A percentile compares a stretch with the other conserved stretches of the same genome.
phyloP scores from a whole-genome alignment of 1,140 invertebrate species.

The Drosophila jambulina region DNA sequence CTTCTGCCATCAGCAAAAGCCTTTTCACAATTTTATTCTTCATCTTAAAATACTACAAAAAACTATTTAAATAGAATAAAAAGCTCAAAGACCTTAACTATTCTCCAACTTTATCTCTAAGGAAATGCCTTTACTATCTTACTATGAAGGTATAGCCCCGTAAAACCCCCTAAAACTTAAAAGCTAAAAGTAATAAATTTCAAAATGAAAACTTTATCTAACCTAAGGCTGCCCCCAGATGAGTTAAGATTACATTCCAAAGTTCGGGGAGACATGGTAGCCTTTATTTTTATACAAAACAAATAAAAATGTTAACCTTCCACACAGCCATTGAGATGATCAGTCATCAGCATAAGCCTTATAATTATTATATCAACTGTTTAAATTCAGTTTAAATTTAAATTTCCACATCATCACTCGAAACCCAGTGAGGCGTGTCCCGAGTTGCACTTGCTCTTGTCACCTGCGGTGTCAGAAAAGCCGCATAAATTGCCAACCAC shows the following conservation, averaged over 20 bases:
- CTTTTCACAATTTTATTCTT: too few species aligned
- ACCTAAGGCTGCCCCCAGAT: slow-evolving; percentile 5
- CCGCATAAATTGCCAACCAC: slow-evolving; percentile 36
- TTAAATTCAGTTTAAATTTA: slow-evolving; percentile 50
- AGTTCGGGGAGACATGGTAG: slow-evolving; percentile 3
- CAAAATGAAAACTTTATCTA: slow-evolving; percentile 24
- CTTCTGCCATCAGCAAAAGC: too few species aligned
- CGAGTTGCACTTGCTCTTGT: slow-evolving; percentile 38
- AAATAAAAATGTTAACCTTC: slow-evolving; percentile 16
- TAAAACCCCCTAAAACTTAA: not conserved
- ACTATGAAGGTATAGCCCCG: not conserved
- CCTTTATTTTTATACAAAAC: too few species aligned
- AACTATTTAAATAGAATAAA: not conserved
- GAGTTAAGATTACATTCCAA: slow-evolving; percentile 3
- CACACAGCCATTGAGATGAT: slow-evolving; percentile 3
- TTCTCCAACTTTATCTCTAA: slow-evolving; percentile 6
- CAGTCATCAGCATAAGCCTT: slow-evolving; percentile 23
- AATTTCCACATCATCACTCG: slow-evolving; percentile 21
- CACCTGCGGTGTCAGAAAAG: slow-evolving; percentile 32
- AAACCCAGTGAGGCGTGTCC: slow-evolving; percentile 37
- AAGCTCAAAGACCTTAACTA: not conserved
- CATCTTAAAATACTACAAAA: not conserved
- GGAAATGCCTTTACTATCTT: slow-evolving; percentile 26
- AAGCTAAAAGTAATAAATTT: not conserved
- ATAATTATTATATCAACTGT: slow-evolving; percentile 47